A percentile compares a stretch with the other conserved stretches of the same genome.
Evolutionary conservation across 92 coral and sea anemone species (phyloP).

Genomic region (Siderastrea radians): DNA sequence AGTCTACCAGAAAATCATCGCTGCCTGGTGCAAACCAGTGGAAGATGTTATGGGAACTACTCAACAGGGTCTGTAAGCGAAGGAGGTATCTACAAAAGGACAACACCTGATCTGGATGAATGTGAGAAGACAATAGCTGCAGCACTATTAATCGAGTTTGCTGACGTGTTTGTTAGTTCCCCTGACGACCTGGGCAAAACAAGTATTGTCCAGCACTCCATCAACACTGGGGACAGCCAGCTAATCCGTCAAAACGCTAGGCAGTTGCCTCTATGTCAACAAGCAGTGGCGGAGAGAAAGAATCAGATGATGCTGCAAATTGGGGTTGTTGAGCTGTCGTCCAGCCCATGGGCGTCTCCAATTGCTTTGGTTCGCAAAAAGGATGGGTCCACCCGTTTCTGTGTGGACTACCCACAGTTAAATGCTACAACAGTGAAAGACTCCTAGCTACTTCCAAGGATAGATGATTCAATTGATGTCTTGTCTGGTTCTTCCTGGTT

Average conservation of each 20-base stretch:
- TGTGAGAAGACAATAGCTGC: background rate
- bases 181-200: background rate
- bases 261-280: background rate
- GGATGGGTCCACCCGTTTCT: too few species aligned
- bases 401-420: too few species aligned
- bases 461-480: background rate
- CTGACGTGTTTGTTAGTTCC: slow-evolving; percentile 8
- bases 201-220: background rate
- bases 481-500: background rate
- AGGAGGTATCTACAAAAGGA: background rate
- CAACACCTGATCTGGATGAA: background rate
- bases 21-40: slow-evolving; percentile 3
- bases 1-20: background rate
- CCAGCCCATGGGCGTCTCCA: background rate
- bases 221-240: background rate
- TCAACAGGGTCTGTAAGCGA: too few species aligned
- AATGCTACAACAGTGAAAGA: too few species aligned
- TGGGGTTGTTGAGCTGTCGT: background rate
- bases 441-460: background rate
- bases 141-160: background rate
- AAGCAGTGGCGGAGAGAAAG: background rate
- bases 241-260: background rate
- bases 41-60: background rate
- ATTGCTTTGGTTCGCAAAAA: too few species aligned
- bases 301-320: background rate